These are phyloP conservation scores for Rugalucina vietnamica DNA, from an alignment of 2,888 invertebrate species.

Conservation along the genomic window DNA sequence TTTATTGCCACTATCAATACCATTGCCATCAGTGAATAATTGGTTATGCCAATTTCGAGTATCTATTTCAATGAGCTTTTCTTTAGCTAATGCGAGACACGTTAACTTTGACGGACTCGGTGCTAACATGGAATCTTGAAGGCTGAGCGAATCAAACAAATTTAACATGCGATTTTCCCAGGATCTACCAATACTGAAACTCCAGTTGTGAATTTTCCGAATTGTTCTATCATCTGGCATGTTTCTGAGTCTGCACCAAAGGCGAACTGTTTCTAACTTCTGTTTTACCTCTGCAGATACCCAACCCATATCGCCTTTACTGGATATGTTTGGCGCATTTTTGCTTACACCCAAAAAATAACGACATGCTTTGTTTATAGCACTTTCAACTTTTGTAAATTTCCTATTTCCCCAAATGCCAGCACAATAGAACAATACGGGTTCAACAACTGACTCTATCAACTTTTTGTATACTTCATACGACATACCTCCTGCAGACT, in stretches of 20 bases:
- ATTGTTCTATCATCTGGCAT: conserved; percentile 9
- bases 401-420: not conserved
- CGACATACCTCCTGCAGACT: conserved; percentile 8
- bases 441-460: conserved; percentile 7
- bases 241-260: not conserved
- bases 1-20: conserved; percentile 6
- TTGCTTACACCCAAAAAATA: not conserved
- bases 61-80: not conserved
- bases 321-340: not conserved
- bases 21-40: not conserved
- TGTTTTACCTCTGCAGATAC: not conserved
- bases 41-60: not conserved
- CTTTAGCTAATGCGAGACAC: not conserved
- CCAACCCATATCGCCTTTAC: conserved; percentile 5
- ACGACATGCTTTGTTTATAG: conserved; percentile 1
- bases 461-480: not conserved
- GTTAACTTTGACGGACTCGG: not conserved
- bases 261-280: not conserved
- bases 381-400: not conserved
- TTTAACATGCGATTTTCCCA: conserved; percentile 7
- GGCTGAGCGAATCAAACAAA: not conserved
- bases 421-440: conserved; percentile 2
- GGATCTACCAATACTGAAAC: not conserved
- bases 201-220: not conserved
- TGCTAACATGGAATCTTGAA: not conserved